phyloP scores from a whole-genome alignment of 2,797 vertebrate genomes.

The Leuciscus waleckii region DNA sequence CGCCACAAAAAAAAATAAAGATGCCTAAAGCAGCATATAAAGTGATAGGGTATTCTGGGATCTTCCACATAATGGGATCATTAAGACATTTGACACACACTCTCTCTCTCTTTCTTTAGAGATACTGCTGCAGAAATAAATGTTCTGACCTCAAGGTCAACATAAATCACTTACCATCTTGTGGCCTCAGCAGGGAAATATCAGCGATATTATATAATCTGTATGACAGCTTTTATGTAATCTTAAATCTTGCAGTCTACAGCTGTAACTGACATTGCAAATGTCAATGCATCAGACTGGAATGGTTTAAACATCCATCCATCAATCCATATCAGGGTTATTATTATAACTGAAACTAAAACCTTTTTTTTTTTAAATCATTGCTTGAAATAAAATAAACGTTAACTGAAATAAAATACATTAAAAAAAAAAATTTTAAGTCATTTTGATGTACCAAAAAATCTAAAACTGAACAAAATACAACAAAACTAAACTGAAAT shows the following conservation, averaged over 20 bases:
- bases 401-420: background rate
- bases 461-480: background rate
- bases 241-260: constrained; percentile 12
- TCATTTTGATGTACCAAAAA: background rate
- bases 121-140: background rate
- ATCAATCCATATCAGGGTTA: background rate
- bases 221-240: constrained; percentile 23
- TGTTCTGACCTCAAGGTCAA: constrained; percentile 1
- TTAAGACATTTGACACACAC: background rate
- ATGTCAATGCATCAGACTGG: background rate
- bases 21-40: background rate
- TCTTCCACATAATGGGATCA: background rate
- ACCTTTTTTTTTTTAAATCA: too few relatives aligned
- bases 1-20: background rate
- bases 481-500: background rate
- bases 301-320: background rate
- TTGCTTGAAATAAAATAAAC: background rate
- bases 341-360: background rate
- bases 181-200: background rate
- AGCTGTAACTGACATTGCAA: background rate
- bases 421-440: too few relatives aligned
- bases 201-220: constrained; percentile 3
- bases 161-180: constrained; percentile 22
- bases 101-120: background rate
- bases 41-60: background rate